Evolutionary conservation across 2,888 invertebrate species (phyloP).

Genomic region (Mamestra brassicae): DNA sequence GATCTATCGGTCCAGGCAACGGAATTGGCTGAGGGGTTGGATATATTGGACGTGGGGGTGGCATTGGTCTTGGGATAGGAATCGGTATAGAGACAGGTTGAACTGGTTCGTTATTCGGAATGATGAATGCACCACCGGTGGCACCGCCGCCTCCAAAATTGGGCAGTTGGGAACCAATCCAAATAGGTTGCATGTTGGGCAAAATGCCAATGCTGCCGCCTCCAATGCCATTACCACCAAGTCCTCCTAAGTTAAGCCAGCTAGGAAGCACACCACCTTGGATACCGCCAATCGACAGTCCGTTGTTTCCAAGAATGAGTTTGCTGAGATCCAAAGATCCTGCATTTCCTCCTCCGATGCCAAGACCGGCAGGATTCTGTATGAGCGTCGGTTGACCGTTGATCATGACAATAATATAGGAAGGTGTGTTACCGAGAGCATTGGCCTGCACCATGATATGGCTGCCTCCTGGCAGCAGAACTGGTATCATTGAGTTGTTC

Average conservation of each 20-base stretch:
- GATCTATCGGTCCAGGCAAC: conserved; percentile 20
- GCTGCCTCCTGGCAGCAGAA: conserved; percentile 41
- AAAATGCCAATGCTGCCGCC: conserved; percentile 14
- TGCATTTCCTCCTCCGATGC: conserved; percentile 13
- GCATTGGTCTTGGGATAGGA: conserved; percentile 20
- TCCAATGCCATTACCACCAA: conserved; percentile 9
- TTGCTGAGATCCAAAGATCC: conserved; percentile 29
- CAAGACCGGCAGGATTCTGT: conserved; percentile 35
- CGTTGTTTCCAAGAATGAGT: conserved; percentile 23
- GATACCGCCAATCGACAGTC: conserved; percentile 4
- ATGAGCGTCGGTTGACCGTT: conserved; percentile 54
- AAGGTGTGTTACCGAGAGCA: conserved; percentile 35
- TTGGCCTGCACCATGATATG: conserved; percentile 15
- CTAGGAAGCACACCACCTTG: conserved; percentile 3
- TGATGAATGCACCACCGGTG: neutral
- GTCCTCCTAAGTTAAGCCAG: conserved; percentile 30
- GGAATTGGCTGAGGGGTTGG: conserved; percentile 25
- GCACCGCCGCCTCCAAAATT: conserved; percentile 20
- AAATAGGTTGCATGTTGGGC: conserved; percentile 40
- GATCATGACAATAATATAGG: conserved; percentile 47
- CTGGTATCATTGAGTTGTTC: conserved; percentile 35
- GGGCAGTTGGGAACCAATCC: conserved; percentile 40
- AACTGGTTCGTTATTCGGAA: conserved; percentile 21
- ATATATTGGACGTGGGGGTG: conserved; percentile 24
- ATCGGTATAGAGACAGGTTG: conserved; percentile 20